Evolutionary conservation across 2,888 invertebrate genomes (phyloP), one percentile per base, ranked within the genome.

Genomic region (Holacanthella duospinosa): DNA sequence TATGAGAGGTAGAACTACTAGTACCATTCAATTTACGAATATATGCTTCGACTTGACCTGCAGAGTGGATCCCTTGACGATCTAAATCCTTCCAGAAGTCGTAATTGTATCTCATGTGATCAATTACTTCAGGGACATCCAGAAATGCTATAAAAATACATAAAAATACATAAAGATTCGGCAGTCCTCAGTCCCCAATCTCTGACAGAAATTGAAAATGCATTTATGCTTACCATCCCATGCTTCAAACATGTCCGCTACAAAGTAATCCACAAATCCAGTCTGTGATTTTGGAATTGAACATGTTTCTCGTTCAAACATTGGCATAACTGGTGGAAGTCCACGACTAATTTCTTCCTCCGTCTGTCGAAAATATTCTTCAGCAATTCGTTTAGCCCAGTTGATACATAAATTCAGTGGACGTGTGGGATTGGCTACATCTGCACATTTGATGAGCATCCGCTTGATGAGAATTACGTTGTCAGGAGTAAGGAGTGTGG

Each of bases 401-500:
- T 93, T 93, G 48, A 90, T 84, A 74, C 89, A 90, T 68, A 85
- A 82, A 29, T 84, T 82, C 74, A 92, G 82, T 0, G 93, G 93
- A 64, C 97, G 80, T 1, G 93, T 88, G 0, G 97, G 96, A 80
- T 99, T 99, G 66, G 93, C 93, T 29, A 99, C 94, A 77, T 99
- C 97, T 0, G 96, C 93, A 77, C 95, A 95, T 78, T 96, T 99
- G 76, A 99, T 95, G 82, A 97, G 85, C 93, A 99, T 96, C 68
- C 95, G 82, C 77, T 93, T 91, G 66, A 94, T 86, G 43, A 95
- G 80, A 44, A 86, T 84, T 64, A 89, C 84, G 76, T 93, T 93
- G 75, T 95, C 94, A 1, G 86, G 85, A 36, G 82, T 79, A 25
- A 83, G 78, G 44, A 86, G 75, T 26, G 74, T 68, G 19, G 70